Evolutionary conservation across 2,797 vertebrate genomes (phyloP), one percentile per base, ranked within the genome.

Genomic region (Toxotes lorentzi): DNA sequence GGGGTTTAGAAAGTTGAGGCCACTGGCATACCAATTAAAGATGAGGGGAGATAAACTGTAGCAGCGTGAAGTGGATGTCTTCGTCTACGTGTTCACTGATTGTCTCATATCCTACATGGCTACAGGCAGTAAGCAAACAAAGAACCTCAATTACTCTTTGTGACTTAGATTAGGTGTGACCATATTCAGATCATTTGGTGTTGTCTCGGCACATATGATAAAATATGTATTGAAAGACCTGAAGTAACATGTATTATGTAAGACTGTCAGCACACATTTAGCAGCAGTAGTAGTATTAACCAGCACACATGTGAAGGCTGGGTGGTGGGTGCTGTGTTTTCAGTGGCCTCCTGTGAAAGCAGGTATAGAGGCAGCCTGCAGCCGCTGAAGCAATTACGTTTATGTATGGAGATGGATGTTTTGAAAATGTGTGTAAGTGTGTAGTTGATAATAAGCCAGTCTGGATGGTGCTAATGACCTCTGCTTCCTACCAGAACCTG

Each of bases 11-110:
- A 76, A 73, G 63, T 13, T 7, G 12, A 79, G 41, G 60, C 72
- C 62, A 77, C 41, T 23, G 66, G 56, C 53, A 65, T 60, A 59
- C 56, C 50, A 67, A 59, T 82, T 84, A 75, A n/a, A 74, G 70
- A 79, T 51, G 61, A 72, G 48, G 35, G 35, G 60, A 61, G 24
- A 68, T 71, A 54, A 86, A 77, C 17, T 60, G 57, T 7, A 38
- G 66, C 57, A 21, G 56, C 64, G 50, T 61, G 14, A 51, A 64
- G 58, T 30, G 19, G 47, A 71, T 51, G 35, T 74, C 59, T 64
- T 72, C 47, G 35, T 78, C 54, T 32, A 1, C 6, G 4, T 59
- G 12, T 43, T 70, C 45, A 56, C 48, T 59, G 34, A 64, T 64
- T 38, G 23, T 77, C 45, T 80, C 32, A 38, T 43, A 27, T 56